Conservation (phyloP, 2,888 invertebrate genomes). For the Gasteruption jaculator region DNA sequence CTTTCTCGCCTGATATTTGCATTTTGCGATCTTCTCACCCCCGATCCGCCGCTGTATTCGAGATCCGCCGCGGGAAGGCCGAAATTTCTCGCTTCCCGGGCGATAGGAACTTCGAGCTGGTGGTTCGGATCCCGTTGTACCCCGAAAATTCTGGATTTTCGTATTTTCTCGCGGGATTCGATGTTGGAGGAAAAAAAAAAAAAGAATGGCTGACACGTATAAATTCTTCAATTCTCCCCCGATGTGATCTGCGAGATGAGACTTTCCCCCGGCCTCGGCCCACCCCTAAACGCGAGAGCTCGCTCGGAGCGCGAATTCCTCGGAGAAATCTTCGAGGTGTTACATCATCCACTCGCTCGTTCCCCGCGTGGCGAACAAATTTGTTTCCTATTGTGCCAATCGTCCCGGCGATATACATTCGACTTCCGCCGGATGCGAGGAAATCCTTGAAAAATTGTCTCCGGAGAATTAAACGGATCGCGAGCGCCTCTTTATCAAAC, state of each 20-base stretch:
- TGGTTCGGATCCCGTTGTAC: too few species aligned
- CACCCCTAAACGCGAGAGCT: constrained; percentile 20
- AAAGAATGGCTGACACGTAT: constrained; percentile 43
- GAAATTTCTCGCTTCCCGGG: constrained; percentile 4
- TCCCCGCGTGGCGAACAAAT: constrained; percentile 32
- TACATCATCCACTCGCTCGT: constrained; percentile 37
- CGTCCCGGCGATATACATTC: constrained; percentile 31
- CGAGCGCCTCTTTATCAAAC: too few species aligned
- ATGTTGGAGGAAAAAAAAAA: too few species aligned
- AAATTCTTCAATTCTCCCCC: constrained; percentile 39
- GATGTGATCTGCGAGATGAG: too few species aligned
- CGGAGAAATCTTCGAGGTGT: constrained; percentile 48
- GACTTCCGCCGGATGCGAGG: too few species aligned
- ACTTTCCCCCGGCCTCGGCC: constrained; percentile 8
- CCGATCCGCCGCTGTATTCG: too few species aligned
- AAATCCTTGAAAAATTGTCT: too few species aligned
- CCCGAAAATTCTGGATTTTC: too few species aligned
- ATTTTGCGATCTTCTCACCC: too few species aligned
- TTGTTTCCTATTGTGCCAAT: constrained; percentile 37
- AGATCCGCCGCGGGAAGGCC: constrained; percentile 3
- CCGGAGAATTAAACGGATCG: constrained; percentile 1
- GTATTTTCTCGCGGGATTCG: too few species aligned
- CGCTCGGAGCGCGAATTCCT: constrained; percentile 40
- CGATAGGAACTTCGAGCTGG: too few species aligned
- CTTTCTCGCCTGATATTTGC: constrained; percentile 41